phyloP scores from a whole-genome alignment of 2,888 invertebrate genomes.

The Lithophane semibrunnea region DNA sequence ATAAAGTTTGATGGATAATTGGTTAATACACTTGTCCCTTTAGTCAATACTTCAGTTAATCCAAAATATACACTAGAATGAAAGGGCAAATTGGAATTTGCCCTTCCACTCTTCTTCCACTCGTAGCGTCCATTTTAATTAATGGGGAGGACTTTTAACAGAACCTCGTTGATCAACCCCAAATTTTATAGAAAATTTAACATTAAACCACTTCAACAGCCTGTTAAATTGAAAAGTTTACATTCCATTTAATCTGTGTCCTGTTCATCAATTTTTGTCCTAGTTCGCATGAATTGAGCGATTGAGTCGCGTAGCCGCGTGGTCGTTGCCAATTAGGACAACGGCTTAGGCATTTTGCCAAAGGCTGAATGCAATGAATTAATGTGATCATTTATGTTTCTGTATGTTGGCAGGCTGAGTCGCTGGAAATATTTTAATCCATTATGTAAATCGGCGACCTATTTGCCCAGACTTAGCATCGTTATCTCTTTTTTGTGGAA shows the following conservation, averaged over 20 bases:
- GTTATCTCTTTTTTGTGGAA: neutral
- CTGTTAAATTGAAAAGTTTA: conserved; percentile 45
- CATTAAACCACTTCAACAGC: conserved; percentile 13
- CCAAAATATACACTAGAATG: conserved; percentile 45
- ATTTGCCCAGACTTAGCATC: neutral
- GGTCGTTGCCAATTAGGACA: conserved; percentile 55
- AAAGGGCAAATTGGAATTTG: conserved; percentile 39
- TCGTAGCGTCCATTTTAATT: conserved; percentile 38
- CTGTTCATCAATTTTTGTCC: conserved; percentile 28
- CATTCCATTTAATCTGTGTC: conserved; percentile 24
- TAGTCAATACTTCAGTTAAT: conserved; percentile 45
- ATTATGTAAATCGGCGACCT: conserved; percentile 28
- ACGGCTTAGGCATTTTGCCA: conserved; percentile 55
- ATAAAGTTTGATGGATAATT: neutral
- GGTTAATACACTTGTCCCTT: neutral
- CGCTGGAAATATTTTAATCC: conserved; percentile 22
- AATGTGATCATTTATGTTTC: conserved; percentile 37
- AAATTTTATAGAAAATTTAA: conserved; percentile 33
- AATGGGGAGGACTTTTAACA: conserved; percentile 5
- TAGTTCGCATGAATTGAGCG: conserved; percentile 37
- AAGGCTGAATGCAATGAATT: conserved; percentile 50
- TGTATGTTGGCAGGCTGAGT: conserved; percentile 14
- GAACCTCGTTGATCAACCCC: conserved; percentile 15
- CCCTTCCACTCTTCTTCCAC: neutral
- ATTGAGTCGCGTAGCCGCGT: conserved; percentile 22